phyloP scores from a whole-genome alignment of 1,140 invertebrate species.

The Trinorchestia longiramus region DNA sequence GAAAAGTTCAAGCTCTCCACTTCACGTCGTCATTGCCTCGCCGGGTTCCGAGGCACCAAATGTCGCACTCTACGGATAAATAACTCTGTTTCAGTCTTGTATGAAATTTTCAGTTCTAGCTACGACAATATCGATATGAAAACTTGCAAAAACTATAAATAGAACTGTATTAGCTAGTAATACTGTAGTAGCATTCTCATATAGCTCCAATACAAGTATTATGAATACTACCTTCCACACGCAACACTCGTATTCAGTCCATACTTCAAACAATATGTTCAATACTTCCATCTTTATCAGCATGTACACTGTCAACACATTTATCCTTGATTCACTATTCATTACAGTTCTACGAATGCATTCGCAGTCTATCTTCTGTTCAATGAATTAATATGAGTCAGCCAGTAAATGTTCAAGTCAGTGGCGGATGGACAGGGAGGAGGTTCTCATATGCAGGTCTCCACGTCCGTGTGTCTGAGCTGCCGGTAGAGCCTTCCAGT shows the following conservation, averaged over 20 bases:
- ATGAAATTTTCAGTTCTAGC: constrained; percentile 12
- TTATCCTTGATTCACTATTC: background rate
- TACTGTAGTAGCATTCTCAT: background rate
- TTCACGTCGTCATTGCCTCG: background rate
- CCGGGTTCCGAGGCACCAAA: background rate
- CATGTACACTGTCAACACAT: background rate
- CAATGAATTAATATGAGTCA: too few species aligned
- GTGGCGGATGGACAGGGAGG: too few species aligned
- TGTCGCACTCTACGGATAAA: background rate
- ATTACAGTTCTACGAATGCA: background rate
- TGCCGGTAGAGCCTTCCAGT: too few species aligned
- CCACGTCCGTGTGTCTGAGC: too few species aligned
- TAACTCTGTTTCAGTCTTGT: constrained; percentile 52
- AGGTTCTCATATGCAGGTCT: too few species aligned
- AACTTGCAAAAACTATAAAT: background rate
- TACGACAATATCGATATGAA: constrained; percentile 46
- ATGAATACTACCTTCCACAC: background rate
- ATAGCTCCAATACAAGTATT: background rate
- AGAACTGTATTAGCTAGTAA: background rate
- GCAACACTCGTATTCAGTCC: background rate
- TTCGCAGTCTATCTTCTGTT: too few species aligned
- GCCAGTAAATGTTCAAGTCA: too few species aligned
- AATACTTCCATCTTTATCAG: background rate
- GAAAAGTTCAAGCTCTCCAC: background rate
- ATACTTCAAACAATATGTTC: background rate